A percentile compares a stretch with the other conserved stretches of the same genome.
These are phyloP conservation scores for Rachycentron canadum DNA, from an alignment of 2,797 vertebrate species.

Conservation along the genomic window DNA sequence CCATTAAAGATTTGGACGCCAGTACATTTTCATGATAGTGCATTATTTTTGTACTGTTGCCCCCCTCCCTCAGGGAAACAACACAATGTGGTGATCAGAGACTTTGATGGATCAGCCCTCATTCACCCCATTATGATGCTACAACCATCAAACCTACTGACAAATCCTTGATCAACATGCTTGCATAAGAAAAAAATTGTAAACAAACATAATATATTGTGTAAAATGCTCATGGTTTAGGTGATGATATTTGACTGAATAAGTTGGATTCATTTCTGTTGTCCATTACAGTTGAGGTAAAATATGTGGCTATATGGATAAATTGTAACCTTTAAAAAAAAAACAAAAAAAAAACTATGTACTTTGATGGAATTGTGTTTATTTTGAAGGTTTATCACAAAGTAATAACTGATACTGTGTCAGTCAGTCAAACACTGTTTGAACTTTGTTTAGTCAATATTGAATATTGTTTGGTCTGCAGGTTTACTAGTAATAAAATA, in stretches of 20 bases:
- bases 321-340: not conserved
- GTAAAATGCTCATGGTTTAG: not conserved
- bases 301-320: not conserved
- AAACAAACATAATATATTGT: slow-evolving; percentile 1
- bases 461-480: not conserved
- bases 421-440: slow-evolving; percentile 1
- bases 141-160: not conserved
- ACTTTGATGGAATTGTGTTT: not conserved
- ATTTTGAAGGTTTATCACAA: not conserved
- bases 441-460: not conserved
- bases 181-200: not conserved
- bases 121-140: not conserved
- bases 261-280: not conserved
- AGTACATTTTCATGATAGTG: not conserved
- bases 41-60: slow-evolving; percentile 17
- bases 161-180: slow-evolving; percentile 4
- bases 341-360: not conserved
- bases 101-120: not conserved
- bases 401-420: not conserved
- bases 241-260: not conserved
- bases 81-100: not conserved
- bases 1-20: not conserved
- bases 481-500: not conserved
- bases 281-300: not conserved
- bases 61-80: not conserved